Evolutionary conservation across 2,113 vertebrate genomes (phyloP).

Genomic region (Cathartes aura): DNA sequence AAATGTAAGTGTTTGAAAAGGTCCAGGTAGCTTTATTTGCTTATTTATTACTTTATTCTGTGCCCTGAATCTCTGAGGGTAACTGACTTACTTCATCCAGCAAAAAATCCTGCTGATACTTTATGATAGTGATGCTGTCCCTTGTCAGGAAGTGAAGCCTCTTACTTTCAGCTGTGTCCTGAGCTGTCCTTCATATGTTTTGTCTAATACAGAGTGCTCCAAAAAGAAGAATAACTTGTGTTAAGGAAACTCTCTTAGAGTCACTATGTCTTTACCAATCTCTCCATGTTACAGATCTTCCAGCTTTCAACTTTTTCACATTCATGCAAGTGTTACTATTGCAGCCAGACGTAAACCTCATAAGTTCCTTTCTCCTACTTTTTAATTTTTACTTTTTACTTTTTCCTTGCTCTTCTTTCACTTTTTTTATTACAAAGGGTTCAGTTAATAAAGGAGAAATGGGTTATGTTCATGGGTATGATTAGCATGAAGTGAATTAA

Average conservation of each 20-base stretch:
- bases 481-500: neutral
- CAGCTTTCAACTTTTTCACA: constrained; percentile 26
- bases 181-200: neutral
- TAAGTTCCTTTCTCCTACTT: neutral
- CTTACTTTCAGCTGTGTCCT: neutral
- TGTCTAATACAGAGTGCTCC: neutral
- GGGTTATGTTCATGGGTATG: neutral
- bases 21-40: neutral
- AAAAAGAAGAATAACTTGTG: neutral
- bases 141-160: neutral
- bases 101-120: neutral
- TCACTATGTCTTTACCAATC: neutral
- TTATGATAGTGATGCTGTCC: neutral
- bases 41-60: neutral
- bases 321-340: neutral
- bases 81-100: neutral
- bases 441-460: neutral
- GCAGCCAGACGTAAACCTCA: neutral
- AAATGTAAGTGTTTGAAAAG: neutral
- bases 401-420: neutral
- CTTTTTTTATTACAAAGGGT: neutral
- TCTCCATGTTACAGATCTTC: constrained; percentile 7
- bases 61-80: neutral
- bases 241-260: neutral
- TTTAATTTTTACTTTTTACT: neutral